Conservation (phyloP, 2,888 invertebrate species). For the Cetonia aurata region DNA sequence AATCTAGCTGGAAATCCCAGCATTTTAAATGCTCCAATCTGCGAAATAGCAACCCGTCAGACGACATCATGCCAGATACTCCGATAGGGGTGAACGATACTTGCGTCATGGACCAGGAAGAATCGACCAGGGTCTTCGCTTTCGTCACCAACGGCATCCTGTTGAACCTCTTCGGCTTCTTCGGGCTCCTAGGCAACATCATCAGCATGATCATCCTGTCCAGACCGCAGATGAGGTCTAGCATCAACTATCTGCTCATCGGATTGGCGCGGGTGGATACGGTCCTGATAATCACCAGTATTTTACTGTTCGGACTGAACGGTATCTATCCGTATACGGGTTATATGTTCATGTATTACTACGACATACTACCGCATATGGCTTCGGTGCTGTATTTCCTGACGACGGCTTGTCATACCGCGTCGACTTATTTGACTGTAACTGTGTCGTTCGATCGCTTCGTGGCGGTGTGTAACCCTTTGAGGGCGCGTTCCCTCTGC, state of each 20-base stretch:
- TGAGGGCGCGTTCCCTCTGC: constrained; percentile 89
- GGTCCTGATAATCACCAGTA: constrained; percentile 87
- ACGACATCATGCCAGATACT: background rate
- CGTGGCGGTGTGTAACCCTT: constrained; percentile 92
- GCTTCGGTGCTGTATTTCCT: constrained; percentile 86
- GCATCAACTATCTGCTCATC: constrained; percentile 94
- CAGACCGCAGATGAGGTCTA: constrained; percentile 94
- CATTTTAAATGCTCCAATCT: background rate
- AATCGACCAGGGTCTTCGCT: constrained; percentile 71
- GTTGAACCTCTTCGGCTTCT: constrained; percentile 82
- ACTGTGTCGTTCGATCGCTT: constrained; percentile 95
- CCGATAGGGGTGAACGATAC: constrained; percentile 5
- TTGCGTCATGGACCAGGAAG: constrained; percentile 12
- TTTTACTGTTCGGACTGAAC: constrained; percentile 88
- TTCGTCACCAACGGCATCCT: constrained; percentile 87
- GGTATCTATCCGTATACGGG: constrained; percentile 88
- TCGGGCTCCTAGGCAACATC: constrained; percentile 90
- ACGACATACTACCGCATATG: constrained; percentile 83
- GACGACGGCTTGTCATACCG: constrained; percentile 90
- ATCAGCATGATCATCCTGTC: constrained; percentile 92
- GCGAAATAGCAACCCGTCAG: too few relatives aligned
- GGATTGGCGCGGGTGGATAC: constrained; percentile 96
- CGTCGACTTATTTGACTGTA: constrained; percentile 91
- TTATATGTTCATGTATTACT: constrained; percentile 81
- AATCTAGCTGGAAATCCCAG: background rate